Percentiles rank a stretch among this genome's conserved stretches.
Evolutionary conservation across 2,888 invertebrate genomes (phyloP).

Genomic region (Smittia aterrima): DNA sequence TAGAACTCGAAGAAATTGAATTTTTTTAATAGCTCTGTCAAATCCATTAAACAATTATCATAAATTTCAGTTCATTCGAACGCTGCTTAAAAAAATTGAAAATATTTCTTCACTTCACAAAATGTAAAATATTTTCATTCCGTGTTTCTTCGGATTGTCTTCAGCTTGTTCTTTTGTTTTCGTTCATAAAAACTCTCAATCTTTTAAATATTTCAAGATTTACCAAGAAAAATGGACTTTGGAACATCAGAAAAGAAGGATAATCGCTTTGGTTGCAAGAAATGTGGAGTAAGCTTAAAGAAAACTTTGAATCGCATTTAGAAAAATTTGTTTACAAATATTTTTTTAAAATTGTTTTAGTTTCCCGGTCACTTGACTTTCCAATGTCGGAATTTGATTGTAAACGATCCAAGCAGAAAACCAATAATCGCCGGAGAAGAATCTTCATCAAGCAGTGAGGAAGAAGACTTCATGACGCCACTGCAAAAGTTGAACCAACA

Average conservation of each 20-base stretch:
- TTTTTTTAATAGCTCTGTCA: too few species aligned
- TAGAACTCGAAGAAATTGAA: too few species aligned
- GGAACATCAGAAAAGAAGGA: constrained; percentile 4
- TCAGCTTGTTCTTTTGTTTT: too few species aligned
- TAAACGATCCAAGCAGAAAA: constrained; percentile 50
- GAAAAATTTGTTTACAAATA: neutral
- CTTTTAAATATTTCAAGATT: too few species aligned
- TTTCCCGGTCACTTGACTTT: constrained; percentile 93
- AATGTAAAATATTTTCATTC: too few species aligned
- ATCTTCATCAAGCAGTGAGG: neutral
- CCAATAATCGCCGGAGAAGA: constrained; percentile 32
- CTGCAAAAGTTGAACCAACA: constrained; percentile 12
- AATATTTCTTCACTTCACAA: too few species aligned
- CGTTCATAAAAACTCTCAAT: too few species aligned
- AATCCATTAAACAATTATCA: too few species aligned
- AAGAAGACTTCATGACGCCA: constrained; percentile 29
- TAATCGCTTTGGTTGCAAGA: constrained; percentile 30
- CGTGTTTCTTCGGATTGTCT: too few species aligned
- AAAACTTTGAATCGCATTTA: too few species aligned
- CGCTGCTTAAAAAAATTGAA: too few species aligned
- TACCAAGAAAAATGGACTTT: constrained; percentile 26
- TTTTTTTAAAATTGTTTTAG: constrained; percentile 97
- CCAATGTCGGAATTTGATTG: constrained; percentile 93
- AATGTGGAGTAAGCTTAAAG: constrained; percentile 24
- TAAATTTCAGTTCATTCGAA: too few species aligned